A percentile compares a stretch with the other conserved stretches of the same genome.
These are phyloP conservation scores for Eupsittula cactorum DNA, from an alignment of 2,113 vertebrate genomes.

Conservation along the genomic window DNA sequence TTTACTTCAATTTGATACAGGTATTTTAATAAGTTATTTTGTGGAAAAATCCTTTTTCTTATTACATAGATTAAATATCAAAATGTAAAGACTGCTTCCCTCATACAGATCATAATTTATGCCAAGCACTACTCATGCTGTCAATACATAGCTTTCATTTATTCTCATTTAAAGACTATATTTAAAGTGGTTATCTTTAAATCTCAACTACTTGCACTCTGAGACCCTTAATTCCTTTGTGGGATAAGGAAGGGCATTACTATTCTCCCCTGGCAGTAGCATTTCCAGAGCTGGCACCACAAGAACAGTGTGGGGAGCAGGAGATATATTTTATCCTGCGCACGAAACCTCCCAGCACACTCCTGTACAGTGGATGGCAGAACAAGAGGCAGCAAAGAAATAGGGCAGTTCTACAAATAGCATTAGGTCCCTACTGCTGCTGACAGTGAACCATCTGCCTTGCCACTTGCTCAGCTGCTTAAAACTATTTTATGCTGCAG, in stretches of 20 bases:
- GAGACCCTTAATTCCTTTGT: not conserved
- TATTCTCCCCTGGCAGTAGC: not conserved
- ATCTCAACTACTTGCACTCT: not conserved
- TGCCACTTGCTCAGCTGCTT: not conserved
- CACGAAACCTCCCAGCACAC: not conserved
- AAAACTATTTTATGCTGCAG: not conserved
- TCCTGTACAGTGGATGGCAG: not conserved
- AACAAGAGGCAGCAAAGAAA: not conserved
- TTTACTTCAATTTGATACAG: fast-evolving
- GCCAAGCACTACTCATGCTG: not conserved
- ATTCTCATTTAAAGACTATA: not conserved
- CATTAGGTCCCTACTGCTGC: not conserved
- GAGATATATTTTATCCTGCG: not conserved
- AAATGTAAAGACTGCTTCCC: not conserved
- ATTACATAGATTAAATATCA: not conserved
- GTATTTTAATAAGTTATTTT: not conserved
- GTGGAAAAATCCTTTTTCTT: not conserved
- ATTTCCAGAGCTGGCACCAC: not conserved
- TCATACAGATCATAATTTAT: not conserved
- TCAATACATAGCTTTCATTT: not conserved
- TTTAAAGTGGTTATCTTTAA: not conserved
- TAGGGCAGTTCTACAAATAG: not conserved
- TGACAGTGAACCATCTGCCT: not conserved
- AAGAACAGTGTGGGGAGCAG: not conserved
- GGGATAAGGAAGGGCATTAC: not conserved